Conservation (phyloP, 2,113 vertebrate genomes). For the Xyrauchen texanus region DNA sequence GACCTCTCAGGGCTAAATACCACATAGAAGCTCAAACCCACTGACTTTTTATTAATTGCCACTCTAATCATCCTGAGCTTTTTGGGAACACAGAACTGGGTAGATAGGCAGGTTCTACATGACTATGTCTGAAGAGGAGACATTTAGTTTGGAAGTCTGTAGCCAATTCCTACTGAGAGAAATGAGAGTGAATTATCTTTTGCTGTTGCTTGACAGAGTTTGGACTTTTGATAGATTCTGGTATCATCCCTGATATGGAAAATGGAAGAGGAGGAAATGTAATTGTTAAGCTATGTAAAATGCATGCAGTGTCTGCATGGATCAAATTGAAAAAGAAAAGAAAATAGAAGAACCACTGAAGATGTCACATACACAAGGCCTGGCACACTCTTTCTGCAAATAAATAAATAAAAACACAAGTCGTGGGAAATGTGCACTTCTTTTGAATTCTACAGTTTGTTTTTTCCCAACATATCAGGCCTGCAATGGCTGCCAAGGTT, state of each 20-base stretch:
- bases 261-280: constrained; percentile 2
- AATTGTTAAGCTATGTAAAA: neutral
- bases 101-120: constrained; percentile 23
- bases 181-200: constrained; percentile 25
- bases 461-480: constrained; percentile 52
- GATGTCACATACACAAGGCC: constrained; percentile 21
- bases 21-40: constrained; percentile 65
- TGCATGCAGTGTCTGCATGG: neutral
- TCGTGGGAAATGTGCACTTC: constrained; percentile 36
- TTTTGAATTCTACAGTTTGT: constrained; percentile 35
- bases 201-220: constrained; percentile 9
- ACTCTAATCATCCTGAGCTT: constrained; percentile 42
- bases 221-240: neutral
- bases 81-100: constrained; percentile 12
- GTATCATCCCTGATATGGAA: neutral
- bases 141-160: neutral
- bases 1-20: constrained; percentile 62
- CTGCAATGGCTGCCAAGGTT: constrained; percentile 55
- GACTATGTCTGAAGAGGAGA: neutral
- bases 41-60: constrained; percentile 69
- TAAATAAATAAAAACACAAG: constrained; percentile 36
- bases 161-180: neutral
- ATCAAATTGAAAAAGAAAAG: no score
- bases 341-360: neutral
- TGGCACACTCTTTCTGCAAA: constrained; percentile 22